Percentiles rank a stretch among this genome's conserved stretches.
These are phyloP conservation scores for Agrochola lychnidis DNA, from an alignment of 2,888 invertebrate species.

Conservation along the genomic window DNA sequence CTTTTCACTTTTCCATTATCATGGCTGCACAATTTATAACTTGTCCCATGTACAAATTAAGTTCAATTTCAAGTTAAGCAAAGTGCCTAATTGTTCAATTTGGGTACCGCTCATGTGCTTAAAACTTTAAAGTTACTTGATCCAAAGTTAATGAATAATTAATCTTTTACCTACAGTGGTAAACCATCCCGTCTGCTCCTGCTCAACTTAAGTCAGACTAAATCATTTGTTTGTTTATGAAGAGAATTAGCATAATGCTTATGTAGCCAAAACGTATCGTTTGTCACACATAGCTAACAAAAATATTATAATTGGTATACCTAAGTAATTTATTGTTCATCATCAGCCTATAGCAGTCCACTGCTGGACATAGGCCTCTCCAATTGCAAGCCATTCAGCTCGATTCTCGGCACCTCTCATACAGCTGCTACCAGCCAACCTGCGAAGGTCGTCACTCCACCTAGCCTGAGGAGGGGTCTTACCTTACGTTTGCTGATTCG, in stretches of 20 bases:
- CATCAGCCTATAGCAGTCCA: too few species aligned
- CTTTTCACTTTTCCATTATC: not conserved
- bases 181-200: constrained; percentile 7
- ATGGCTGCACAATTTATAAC: not conserved
- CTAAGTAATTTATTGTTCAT: too few species aligned
- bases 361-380: too few species aligned
- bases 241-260: not conserved
- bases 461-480: too few species aligned
- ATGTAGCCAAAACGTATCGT: not conserved
- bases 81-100: constrained; percentile 47
- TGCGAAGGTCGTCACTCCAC: too few species aligned
- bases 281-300: not conserved
- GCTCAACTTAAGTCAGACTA: not conserved
- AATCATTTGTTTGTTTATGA: constrained; percentile 1
- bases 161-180: constrained; percentile 23
- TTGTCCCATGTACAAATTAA: constrained; percentile 23
- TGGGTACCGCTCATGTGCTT: constrained; percentile 41
- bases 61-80: constrained; percentile 41
- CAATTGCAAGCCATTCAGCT: too few species aligned
- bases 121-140: constrained; percentile 51
- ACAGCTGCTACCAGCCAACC: too few species aligned
- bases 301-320: not conserved
- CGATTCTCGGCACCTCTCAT: too few species aligned
- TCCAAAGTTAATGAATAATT: constrained; percentile 40
- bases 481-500: too few species aligned